phyloP scores from a whole-genome alignment of 2,113 vertebrate species.

The Peromyscus polionotus region DNA sequence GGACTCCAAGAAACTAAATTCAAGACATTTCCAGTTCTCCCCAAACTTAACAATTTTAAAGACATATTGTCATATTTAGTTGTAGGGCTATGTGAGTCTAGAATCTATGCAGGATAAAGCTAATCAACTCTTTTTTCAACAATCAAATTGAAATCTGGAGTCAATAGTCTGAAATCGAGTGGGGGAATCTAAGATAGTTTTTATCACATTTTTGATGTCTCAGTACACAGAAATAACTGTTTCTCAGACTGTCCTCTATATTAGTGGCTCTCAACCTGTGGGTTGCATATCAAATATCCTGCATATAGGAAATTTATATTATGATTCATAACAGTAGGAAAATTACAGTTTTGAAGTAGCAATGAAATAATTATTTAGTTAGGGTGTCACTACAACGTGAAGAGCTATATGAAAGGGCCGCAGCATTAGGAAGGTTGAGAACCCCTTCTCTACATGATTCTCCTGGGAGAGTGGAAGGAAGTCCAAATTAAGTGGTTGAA shows the following conservation, averaged over 20 bases:
- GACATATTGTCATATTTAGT: neutral
- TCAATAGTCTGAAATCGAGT: neutral
- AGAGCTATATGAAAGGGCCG: too few species aligned
- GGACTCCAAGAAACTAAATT: neutral
- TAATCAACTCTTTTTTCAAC: neutral
- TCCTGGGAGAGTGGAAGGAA: neutral
- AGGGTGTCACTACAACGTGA: neutral
- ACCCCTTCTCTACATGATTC: rapidly evolving
- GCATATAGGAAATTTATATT: neutral
- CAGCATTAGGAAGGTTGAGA: too few species aligned
- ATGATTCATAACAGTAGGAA: neutral
- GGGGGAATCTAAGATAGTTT: neutral
- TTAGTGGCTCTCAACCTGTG: neutral
- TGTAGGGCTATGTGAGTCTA: neutral
- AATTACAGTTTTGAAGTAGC: neutral
- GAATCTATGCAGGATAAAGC: neutral
- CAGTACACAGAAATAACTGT: rapidly evolving
- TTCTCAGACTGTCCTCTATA: neutral
- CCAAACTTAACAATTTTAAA: neutral
- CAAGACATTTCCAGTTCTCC: neutral
- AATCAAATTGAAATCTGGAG: neutral
- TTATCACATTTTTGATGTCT: neutral
- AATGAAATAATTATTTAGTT: neutral
- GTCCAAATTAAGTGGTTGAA: neutral
- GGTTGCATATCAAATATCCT: neutral